Evolutionary conservation across 2,797 vertebrate species (phyloP).

Genomic region (Botia kubotai): DNA sequence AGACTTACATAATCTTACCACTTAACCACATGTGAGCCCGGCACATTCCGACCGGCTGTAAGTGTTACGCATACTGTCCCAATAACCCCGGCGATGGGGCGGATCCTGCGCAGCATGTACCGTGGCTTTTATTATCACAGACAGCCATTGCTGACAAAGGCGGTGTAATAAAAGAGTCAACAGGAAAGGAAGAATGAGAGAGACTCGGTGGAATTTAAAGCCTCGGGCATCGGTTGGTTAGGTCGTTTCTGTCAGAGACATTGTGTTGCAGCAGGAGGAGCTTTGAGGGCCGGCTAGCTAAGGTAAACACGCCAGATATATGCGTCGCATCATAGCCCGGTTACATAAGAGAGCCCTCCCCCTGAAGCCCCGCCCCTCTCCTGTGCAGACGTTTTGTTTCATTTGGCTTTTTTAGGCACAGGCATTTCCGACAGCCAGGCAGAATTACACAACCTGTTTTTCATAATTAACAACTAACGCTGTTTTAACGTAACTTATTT

Average conservation of each 20-base stretch:
- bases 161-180: constrained; percentile 54
- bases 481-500: background rate
- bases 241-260: constrained; percentile 15
- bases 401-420: background rate
- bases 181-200: constrained; percentile 37
- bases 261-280: constrained; percentile 32
- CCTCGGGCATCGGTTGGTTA: constrained; percentile 40
- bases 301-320: constrained; percentile 57
- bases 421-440: constrained; percentile 24
- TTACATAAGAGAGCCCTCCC: constrained; percentile 67
- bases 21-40: constrained; percentile 77
- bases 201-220: constrained; percentile 17
- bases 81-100: constrained; percentile 71
- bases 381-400: constrained; percentile 45
- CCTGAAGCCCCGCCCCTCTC: constrained; percentile 50
- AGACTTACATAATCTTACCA: constrained; percentile 82
- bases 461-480: background rate
- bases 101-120: constrained; percentile 66
- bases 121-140: constrained; percentile 45
- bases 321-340: constrained; percentile 51
- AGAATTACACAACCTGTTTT: constrained; percentile 12
- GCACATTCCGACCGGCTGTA: constrained; percentile 69
- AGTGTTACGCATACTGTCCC: constrained; percentile 69
- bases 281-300: constrained; percentile 22
- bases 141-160: constrained; percentile 48